A percentile compares a stretch with the other conserved stretches of the same genome.
phyloP scores from a whole-genome alignment of 2,113 vertebrate species.

The Calonectris borealis region DNA sequence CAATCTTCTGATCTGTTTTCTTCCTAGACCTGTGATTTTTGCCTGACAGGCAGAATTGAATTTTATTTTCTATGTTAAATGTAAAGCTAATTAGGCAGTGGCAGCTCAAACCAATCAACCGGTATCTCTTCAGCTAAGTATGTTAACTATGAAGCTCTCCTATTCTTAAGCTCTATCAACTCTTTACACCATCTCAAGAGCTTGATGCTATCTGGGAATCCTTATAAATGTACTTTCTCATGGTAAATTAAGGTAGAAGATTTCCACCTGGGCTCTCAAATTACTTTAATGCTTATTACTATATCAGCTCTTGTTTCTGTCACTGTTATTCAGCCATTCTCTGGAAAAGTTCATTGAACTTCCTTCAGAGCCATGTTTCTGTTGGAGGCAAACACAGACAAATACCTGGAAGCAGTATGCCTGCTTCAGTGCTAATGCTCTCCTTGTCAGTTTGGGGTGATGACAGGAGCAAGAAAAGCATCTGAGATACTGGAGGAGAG shows the following conservation, averaged over 20 bases:
- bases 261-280: background rate
- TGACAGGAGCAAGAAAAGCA: background rate
- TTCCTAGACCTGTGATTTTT: background rate
- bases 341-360: background rate
- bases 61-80: background rate
- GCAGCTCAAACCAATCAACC: background rate
- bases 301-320: background rate
- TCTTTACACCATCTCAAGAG: background rate
- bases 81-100: background rate
- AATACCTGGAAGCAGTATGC: background rate
- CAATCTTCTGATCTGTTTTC: background rate
- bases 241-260: background rate
- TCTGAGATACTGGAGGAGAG: background rate
- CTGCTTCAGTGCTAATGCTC: background rate
- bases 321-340: background rate
- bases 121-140: background rate
- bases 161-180: background rate
- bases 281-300: background rate
- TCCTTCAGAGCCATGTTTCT: background rate
- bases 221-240: background rate
- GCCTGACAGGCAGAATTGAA: background rate
- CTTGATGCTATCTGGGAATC: background rate
- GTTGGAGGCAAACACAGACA: background rate
- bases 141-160: background rate
- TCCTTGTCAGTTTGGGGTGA: background rate